Base-by-base conservation (phyloP, 2,888 invertebrate genomes). In the Aradus depressus region DNA sequence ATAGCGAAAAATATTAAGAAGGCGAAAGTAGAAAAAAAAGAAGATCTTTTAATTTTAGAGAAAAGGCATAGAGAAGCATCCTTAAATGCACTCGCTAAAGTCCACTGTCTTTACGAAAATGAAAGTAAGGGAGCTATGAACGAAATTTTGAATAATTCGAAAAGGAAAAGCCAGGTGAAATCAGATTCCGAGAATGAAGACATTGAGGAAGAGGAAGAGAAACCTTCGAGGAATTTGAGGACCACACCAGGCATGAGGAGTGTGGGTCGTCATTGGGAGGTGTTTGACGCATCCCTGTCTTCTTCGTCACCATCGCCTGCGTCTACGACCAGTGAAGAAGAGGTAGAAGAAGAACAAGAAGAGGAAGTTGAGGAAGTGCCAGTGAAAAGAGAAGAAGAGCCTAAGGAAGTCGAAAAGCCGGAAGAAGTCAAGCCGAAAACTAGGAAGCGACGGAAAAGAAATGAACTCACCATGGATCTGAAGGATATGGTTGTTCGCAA, bases 41-140 rank as follows among this genome's bases (percentile, higher is more conserved):
- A 48, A 26, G 53, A 52, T 8, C 51, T 44, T 38, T 47, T 55
- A 54, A 75, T 74, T 58, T 84, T 84, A 0, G 84, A 86, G 21
- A 88, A 87, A 67, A 75, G 83, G 38, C 85, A 86, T 64, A 76
- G 91, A 58, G 87, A 89, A 68, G 91, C 91, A 31, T 89, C 90
- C 2, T 68, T 91, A 25, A 91, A 91, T 65, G 91, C 91, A 1
- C 67, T 85, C 60, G 89, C 89, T 22, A 90, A 90, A 72, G 90
- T 91, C 2, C 89, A 90, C 66, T 89, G 89, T 64, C 72, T 91
- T 21, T 90, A 90, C 64, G 90, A 90, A 68, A 90, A 90, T 65
- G 90, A 90, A 69, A 58, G 60, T 35, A 56, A 60, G 52, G 57
- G 60, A 26, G 60, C 59, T 12, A 52, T 61, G 51, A 53, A 54